Percentiles rank a stretch among this genome's conserved stretches.
Evolutionary conservation across 2,797 vertebrate genomes (phyloP).

Genomic region (Sebastes steindachneri): DNA sequence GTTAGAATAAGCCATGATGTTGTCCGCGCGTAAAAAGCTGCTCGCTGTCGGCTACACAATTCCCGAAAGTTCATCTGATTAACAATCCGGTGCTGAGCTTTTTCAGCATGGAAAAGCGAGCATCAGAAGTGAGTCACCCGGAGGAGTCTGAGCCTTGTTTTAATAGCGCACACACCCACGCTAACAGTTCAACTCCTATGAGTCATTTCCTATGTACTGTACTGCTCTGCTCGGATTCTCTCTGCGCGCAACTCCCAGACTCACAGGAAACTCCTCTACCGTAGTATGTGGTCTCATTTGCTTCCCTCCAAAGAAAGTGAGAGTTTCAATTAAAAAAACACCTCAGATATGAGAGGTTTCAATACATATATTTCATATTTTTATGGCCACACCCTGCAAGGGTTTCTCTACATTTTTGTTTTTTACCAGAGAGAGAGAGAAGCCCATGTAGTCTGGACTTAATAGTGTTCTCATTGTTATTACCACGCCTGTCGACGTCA

Average conservation of each 20-base stretch:
- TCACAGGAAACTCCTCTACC: slow-evolving; percentile 73
- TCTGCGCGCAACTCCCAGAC: slow-evolving; percentile 50
- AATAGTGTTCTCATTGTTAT: slow-evolving; percentile 81
- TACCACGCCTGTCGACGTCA: slow-evolving; percentile 84
- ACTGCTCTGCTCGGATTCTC: slow-evolving; percentile 62
- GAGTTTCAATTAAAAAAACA: slow-evolving; percentile 31
- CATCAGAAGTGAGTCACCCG: slow-evolving; percentile 85
- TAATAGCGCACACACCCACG: slow-evolving; percentile 87
- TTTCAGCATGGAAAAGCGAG: slow-evolving; percentile 80
- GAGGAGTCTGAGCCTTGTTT: slow-evolving; percentile 84
- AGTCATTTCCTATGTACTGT: slow-evolving; percentile 86
- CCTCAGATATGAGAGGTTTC: slow-evolving; percentile 16
- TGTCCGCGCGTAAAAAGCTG: slow-evolving; percentile 44
- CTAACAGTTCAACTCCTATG: slow-evolving; percentile 78
- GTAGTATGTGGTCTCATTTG: slow-evolving; percentile 25
- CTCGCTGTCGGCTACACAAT: slow-evolving; percentile 59
- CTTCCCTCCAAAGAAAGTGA: slow-evolving; percentile 2
- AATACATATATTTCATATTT: slow-evolving; percentile 22
- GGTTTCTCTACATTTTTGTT: neutral
- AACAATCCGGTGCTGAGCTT: slow-evolving; percentile 67
- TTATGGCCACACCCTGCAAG: slow-evolving; percentile 36
- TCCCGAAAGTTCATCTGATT: slow-evolving; percentile 79
- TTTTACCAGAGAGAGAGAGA: neutral
- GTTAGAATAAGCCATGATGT: slow-evolving; percentile 69
- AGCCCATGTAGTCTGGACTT: slow-evolving; percentile 66